Evolutionary conservation across 2,113 vertebrate genomes (phyloP).

Genomic region (Cephalopterus ornatus): DNA sequence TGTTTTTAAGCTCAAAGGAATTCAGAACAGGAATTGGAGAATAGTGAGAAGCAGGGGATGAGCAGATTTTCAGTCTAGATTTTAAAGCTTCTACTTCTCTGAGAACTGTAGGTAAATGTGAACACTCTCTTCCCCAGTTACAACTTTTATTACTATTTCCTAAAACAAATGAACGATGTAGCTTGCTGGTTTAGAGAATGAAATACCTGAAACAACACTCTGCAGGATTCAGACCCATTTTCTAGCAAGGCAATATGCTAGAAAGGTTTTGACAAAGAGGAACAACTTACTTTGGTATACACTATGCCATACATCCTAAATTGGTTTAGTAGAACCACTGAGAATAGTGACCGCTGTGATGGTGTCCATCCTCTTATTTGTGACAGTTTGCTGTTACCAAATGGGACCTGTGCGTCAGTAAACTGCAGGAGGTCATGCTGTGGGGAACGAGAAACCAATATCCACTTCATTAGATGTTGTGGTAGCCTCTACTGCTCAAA

Average conservation of each 20-base stretch:
- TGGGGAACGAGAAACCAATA: background rate
- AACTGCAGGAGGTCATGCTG: background rate
- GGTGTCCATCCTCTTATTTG: background rate
- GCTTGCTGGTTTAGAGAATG: background rate
- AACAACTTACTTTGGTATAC: background rate
- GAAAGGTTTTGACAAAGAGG: background rate
- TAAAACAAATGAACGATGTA: background rate
- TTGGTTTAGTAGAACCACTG: background rate
- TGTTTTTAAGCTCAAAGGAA: background rate
- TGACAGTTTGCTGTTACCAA: background rate
- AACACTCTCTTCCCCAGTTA: background rate
- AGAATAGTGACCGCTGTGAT: background rate
- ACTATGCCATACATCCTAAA: background rate
- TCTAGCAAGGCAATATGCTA: background rate
- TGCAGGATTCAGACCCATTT: background rate
- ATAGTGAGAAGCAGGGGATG: background rate
- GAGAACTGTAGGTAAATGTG: background rate
- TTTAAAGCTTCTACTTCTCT: background rate
- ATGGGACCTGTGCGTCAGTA: background rate
- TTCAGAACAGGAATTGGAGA: background rate
- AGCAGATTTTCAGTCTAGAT: background rate
- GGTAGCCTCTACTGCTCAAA: background rate
- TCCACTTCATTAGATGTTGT: background rate
- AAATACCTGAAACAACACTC: background rate
- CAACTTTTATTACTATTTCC: background rate